These are phyloP conservation scores for Drosophila funebris DNA, from an alignment of 1,140 invertebrate species.

Conservation along the genomic window DNA sequence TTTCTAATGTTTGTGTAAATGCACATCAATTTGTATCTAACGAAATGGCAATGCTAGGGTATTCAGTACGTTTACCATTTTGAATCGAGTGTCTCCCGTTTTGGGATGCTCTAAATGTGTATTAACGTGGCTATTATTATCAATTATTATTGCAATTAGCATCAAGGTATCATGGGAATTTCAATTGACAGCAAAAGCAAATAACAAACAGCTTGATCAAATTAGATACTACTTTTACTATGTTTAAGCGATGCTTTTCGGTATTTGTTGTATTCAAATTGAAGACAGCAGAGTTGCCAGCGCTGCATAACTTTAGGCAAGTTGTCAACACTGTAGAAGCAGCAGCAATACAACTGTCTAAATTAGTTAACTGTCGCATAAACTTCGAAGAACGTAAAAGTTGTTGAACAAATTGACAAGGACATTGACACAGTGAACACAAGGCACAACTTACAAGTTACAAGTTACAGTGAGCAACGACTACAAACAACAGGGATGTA, in stretches of 20 bases:
- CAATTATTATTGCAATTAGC: background rate
- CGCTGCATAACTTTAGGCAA: too few relatives aligned
- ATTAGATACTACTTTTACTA: background rate
- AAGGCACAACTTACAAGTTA: background rate
- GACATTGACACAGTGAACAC: background rate
- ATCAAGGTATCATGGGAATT: background rate
- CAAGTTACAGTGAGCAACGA: background rate
- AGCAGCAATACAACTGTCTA: too few relatives aligned
- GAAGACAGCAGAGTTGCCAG: too few relatives aligned
- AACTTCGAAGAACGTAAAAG: too few relatives aligned
- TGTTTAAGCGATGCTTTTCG: too few relatives aligned
- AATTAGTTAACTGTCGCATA: too few relatives aligned
- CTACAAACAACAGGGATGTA: background rate
- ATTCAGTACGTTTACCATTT: background rate
- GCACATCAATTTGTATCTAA: conserved; percentile 6
- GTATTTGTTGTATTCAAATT: too few relatives aligned
- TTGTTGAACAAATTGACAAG: background rate
- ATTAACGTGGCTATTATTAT: background rate
- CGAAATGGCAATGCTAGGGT: background rate
- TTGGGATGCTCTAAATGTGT: conserved; percentile 1
- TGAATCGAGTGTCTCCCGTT: background rate
- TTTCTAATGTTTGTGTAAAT: background rate
- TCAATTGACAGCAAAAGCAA: background rate
- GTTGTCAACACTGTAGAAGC: too few relatives aligned
- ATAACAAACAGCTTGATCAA: too few relatives aligned